Percentiles rank a stretch among this genome's conserved stretches.
These are phyloP conservation scores for Crax fasciolata DNA, from an alignment of 2,797 vertebrate species.

Conservation along the genomic window DNA sequence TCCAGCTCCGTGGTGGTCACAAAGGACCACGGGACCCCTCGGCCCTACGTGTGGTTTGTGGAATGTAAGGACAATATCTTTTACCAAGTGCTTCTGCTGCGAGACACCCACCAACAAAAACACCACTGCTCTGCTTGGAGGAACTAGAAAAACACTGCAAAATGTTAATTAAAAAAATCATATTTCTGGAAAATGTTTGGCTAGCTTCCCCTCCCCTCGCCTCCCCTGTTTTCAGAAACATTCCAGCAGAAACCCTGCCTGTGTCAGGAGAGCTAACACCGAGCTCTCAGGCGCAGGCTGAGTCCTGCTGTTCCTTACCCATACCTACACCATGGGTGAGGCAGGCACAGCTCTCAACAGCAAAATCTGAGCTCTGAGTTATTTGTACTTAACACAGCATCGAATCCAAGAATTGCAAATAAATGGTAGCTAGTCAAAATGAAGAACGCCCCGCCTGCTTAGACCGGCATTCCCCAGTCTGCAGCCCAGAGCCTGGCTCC, in stretches of 20 bases:
- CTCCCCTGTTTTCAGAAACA: background rate
- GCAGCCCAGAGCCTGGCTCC: rapidly evolving
- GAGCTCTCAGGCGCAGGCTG: background rate
- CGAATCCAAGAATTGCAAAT: background rate
- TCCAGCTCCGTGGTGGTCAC: background rate
- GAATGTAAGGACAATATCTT: background rate
- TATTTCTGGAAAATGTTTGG: background rate
- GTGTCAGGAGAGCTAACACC: background rate
- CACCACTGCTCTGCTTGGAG: background rate
- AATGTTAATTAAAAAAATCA: background rate
- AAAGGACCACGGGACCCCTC: background rate
- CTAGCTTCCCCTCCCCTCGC: background rate
- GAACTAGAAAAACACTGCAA: background rate
- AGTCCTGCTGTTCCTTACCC: no score
- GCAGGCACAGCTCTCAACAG: background rate
- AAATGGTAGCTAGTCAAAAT: background rate
- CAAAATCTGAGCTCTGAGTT: background rate
- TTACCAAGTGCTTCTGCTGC: background rate
- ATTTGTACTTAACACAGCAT: background rate
- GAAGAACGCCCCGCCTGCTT: background rate
- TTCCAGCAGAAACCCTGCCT: background rate
- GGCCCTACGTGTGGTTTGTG: background rate
- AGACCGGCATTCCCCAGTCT: background rate
- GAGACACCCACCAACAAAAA: background rate
- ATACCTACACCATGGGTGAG: rapidly evolving